These are phyloP conservation scores for Lasioglossum pauxillum DNA, from an alignment of 2,888 invertebrate species.

Conservation along the genomic window DNA sequence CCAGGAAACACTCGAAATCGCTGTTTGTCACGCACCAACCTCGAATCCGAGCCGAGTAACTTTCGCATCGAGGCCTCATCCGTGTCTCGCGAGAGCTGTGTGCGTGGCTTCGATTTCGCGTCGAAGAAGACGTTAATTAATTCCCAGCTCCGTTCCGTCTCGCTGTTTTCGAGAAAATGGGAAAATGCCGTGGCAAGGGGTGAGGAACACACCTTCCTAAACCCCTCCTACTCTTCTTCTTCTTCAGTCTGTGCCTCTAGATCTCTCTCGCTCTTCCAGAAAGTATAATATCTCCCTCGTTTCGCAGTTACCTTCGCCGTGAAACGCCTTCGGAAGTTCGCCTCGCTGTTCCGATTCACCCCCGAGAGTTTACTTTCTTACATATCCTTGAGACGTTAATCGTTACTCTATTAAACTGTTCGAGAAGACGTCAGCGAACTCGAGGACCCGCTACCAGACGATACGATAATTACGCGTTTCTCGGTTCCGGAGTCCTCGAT, in stretches of 20 bases:
- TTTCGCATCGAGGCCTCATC: slow-evolving; percentile 40
- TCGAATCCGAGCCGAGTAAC: slow-evolving; percentile 44
- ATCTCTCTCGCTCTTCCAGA: slow-evolving; percentile 5
- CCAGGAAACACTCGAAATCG: slow-evolving; percentile 52
- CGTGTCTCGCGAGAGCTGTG: slow-evolving; percentile 53
- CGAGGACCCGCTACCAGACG: slow-evolving; percentile 16
- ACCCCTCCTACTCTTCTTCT: neutral
- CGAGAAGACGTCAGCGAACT: slow-evolving; percentile 31
- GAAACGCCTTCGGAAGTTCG: slow-evolving; percentile 25
- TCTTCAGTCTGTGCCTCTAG: neutral
- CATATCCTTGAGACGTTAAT: slow-evolving; percentile 51
- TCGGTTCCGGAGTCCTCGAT: slow-evolving; percentile 21
- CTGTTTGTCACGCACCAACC: slow-evolving; percentile 52
- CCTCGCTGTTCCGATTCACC: slow-evolving; percentile 24
- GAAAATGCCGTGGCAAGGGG: neutral
- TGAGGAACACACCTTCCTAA: neutral
- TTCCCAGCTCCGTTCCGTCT: slow-evolving; percentile 50
- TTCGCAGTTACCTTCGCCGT: slow-evolving; percentile 22
- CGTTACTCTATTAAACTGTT: slow-evolving; percentile 51
- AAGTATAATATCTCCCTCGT: slow-evolving; percentile 49
- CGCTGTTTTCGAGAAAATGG: slow-evolving; percentile 47
- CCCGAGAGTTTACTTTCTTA: slow-evolving; percentile 49
- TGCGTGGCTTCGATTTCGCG: slow-evolving; percentile 70
- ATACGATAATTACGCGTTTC: slow-evolving; percentile 45
- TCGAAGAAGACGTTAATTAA: slow-evolving; percentile 75